Evolutionary conservation across 1,140 invertebrate species (phyloP), one percentile per base, ranked within the genome.

Genomic region (Hydropsyche tenuis): DNA sequence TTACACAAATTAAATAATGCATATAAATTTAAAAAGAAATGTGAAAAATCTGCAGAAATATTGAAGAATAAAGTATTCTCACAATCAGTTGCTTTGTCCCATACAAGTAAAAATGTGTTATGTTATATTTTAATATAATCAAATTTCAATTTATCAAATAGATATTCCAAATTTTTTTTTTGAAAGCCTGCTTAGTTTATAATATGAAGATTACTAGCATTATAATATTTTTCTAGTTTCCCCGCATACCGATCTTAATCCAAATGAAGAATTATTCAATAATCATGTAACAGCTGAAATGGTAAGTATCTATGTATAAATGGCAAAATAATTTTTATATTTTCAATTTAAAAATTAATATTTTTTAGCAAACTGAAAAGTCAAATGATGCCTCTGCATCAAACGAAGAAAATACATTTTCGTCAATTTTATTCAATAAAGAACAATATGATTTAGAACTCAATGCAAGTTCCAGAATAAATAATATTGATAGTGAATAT

Each of bases 1-100:
- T 48, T 69, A 9, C 20, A 60, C 14, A 63, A 64, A 72, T 48
- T 76, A 63, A 73, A 76, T 60, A 76, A 65, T 16, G 64, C 71
- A 18, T 60, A 73, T 30, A 76, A 73, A 43, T 76, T 76, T 42
- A 62, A 51, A 43, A 64, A 51, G 22, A 69, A 65, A 37, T 76
- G 75, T 63, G 42, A 65, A 25, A 69, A 48, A 5, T 76, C 75
- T 6, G 62, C 69, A 14, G 53, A 66, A 18, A 66, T 66, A 18
- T 66, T 66, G 16, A 66, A 66, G 12, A 42, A 42, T 1, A 12
- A 14, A 1, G 22, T 23, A n/a, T 30, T 14, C 22, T 22, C 22
- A 14, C 22, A 60, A 22, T 23, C 16, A 60, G 12, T 14, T 25
- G 11, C 20, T 14, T 11, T 63, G 7, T 63, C 1, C 27, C 11